phyloP scores from a whole-genome alignment of 2,797 vertebrate species.

The Rhyacichthys aspro region DNA sequence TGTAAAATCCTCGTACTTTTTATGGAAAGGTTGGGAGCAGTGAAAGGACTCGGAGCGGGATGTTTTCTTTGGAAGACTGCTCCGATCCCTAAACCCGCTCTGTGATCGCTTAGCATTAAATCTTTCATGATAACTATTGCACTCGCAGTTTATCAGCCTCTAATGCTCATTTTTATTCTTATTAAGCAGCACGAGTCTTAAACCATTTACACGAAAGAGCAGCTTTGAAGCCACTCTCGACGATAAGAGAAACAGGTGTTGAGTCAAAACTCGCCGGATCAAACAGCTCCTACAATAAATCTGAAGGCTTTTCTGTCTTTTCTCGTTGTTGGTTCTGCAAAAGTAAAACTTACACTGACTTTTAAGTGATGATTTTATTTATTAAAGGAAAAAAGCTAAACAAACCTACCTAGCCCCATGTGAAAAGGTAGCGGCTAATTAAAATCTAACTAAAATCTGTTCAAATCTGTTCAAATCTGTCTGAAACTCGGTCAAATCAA shows the following conservation, averaged over 20 bases:
- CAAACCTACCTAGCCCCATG: too few relatives aligned
- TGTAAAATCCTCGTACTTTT: slow-evolving; percentile 6
- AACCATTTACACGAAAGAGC: too few relatives aligned
- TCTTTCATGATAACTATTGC: slow-evolving; percentile 3
- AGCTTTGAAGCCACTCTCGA: not conserved
- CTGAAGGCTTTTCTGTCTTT: not conserved
- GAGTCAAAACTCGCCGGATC: not conserved
- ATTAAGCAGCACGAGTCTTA: not conserved
- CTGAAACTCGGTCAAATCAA: too few relatives aligned
- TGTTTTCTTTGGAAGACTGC: slow-evolving; percentile 15
- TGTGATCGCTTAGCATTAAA: slow-evolving; percentile 11
- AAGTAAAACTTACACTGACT: too few relatives aligned
- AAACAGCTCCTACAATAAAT: not conserved
- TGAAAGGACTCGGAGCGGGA: slow-evolving; percentile 6
- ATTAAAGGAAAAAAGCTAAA: too few relatives aligned
- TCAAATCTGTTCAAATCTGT: too few relatives aligned
- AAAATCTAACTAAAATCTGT: too few relatives aligned
- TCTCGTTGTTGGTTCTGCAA: too few relatives aligned
- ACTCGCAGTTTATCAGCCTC: slow-evolving; percentile 25
- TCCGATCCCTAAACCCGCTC: slow-evolving; percentile 7
- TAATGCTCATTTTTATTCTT: not conserved
- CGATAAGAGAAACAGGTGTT: slow-evolving; percentile 1
- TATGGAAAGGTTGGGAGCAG: slow-evolving; percentile 3
- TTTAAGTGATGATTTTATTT: too few relatives aligned
- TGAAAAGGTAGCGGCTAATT: too few relatives aligned